Percentiles rank a stretch among this genome's conserved stretches.
Conservation (phyloP, 1,140 invertebrate genomes). For the Drosophila oshimai region DNA sequence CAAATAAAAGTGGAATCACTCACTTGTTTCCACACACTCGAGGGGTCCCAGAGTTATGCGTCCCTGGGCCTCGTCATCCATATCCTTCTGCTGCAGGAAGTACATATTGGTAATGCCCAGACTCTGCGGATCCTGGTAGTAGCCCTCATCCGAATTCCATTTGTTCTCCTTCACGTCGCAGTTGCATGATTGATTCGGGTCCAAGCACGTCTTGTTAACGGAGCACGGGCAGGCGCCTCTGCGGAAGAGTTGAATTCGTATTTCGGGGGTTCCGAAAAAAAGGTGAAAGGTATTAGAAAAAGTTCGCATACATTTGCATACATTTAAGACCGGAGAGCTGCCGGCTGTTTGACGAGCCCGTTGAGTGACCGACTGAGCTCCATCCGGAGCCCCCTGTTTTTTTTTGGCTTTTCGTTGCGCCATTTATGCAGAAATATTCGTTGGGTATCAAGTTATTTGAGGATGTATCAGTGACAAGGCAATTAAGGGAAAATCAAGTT, state of each 20-base stretch:
- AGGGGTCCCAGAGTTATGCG: conserved; percentile 94
- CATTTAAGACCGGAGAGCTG: conserved; percentile 47
- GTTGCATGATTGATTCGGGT: conserved; percentile 92
- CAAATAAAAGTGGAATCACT: too few relatives aligned
- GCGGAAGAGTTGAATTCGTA: conserved; percentile 16
- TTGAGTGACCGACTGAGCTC: conserved; percentile 42
- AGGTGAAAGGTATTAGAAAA: conserved; percentile 66
- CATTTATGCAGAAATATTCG: conserved; percentile 52
- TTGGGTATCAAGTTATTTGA: conserved; percentile 18
- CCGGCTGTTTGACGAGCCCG: conserved; percentile 66
- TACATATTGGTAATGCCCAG: conserved; percentile 95
- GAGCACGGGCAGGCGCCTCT: conserved; percentile 88
- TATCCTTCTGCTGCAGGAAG: conserved; percentile 92
- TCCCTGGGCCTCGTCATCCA: conserved; percentile 91
- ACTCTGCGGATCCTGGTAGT: conserved; percentile 89
- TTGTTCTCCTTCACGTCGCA: conserved; percentile 92
- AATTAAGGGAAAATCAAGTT: conserved; percentile 29
- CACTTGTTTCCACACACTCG: conserved; percentile 97
- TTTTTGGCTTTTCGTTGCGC: conserved; percentile 42
- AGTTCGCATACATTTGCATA: conserved; percentile 67
- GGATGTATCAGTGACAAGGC: conserved; percentile 27
- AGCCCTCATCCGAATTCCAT: conserved; percentile 94
- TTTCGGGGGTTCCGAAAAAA: conserved; percentile 21
- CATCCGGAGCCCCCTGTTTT: conserved; percentile 2
- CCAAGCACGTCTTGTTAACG: conserved; percentile 90